Evolutionary conservation across 1,140 invertebrate genomes (phyloP), one percentile per base, ranked within the genome.

Genomic region (Pseudoatta argentina): DNA sequence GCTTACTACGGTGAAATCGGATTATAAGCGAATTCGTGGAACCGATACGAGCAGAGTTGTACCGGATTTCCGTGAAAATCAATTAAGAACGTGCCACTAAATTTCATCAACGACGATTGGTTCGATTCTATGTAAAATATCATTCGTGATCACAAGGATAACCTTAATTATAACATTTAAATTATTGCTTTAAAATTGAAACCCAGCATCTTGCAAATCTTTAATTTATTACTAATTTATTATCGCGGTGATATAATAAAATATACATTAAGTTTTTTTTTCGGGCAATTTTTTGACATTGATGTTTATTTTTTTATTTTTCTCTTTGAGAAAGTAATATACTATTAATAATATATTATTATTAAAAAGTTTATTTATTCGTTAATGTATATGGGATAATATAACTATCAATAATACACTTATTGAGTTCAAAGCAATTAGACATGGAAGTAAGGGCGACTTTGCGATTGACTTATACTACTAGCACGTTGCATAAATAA

Each of bases 1-100:
- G 91, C 92, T 93, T 93, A 93, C 89, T 89, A 88, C 86, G 79
- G 87, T 87, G 86, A 91, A 93, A 93, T 92, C 91, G 90, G 85
- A 91, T 92, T 93, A 93, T 89, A 89, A 89, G 72, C 88, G 85
- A 81, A 89, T 89, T 78, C 88, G 64, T 59, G 77, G 85, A 73
- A 59, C 77, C 85, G 88, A 63, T 82, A 82, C 88, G 73, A 83
- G 59, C 72, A 85, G 66, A 89, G 76, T 78, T 21, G 75, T 7
- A 72, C 12, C 64, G 66, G 88, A 83, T 79, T 87, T 59, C 72
- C 72, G 72, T 73, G 87, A 79, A 75, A 89, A 89, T 89, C 88
- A 89, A 89, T 89, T 89, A 89, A 89, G 88, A 89, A 86, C 66
- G 78, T 39, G 53, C 69, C 48, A 39, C 27, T 51, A 48, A 63